These are phyloP conservation scores for Acromyrmex echinatior DNA, from an alignment of 1,140 invertebrate species.

Conservation along the genomic window DNA sequence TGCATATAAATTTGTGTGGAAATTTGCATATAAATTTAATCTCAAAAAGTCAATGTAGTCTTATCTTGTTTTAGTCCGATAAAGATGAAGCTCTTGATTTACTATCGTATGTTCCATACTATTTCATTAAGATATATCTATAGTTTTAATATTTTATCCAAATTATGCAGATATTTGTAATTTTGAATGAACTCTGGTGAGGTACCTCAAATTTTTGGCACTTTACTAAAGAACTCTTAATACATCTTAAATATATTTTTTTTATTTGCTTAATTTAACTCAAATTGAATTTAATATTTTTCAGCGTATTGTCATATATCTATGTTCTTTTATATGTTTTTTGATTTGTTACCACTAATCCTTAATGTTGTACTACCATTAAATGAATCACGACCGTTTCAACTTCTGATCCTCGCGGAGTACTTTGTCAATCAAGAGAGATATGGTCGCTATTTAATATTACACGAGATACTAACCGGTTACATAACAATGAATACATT, in stretches of 20 bases:
- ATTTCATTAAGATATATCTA: too few species aligned
- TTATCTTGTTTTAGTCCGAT: too few species aligned
- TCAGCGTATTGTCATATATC: not conserved
- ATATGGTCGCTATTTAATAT: slow-evolving; percentile 4
- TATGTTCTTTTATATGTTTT: not conserved
- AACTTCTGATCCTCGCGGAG: not conserved
- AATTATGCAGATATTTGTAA: too few species aligned
- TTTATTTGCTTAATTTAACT: not conserved
- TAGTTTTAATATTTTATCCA: too few species aligned
- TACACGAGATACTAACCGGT: not conserved
- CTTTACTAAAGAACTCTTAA: not conserved
- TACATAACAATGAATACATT: not conserved
- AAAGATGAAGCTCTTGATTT: too few species aligned
- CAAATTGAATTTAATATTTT: slow-evolving; percentile 1
- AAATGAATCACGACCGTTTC: slow-evolving; percentile 20
- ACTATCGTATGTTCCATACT: too few species aligned
- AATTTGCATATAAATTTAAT: too few species aligned
- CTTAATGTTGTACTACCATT: slow-evolving; percentile 34
- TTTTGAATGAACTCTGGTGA: too few species aligned
- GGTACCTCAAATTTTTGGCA: too few species aligned
- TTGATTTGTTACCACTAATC: slow-evolving; percentile 1
- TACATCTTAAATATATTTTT: not conserved
- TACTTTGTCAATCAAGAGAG: slow-evolving; percentile 32
- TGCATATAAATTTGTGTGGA: too few species aligned
- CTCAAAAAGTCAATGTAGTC: too few species aligned